Evolutionary conservation across 2,113 vertebrate species (phyloP), one percentile per base, ranked within the genome.

Genomic region (Aspiorhynchus laticeps): DNA sequence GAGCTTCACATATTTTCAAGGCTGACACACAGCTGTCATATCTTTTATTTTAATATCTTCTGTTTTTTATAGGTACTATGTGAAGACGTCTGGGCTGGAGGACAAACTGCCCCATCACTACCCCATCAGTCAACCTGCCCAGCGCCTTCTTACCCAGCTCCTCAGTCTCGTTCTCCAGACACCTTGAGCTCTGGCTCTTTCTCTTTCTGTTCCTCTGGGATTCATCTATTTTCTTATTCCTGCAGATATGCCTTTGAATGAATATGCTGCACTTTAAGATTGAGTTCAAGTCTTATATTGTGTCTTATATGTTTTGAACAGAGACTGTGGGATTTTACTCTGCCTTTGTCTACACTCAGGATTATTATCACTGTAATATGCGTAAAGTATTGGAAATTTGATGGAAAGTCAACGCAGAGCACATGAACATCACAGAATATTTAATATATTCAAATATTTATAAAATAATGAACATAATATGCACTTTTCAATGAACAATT

Each of bases 71-170:
- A 96, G 96, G 91, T 96, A 96, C 85, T 94, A 89, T 12, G 93
- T 96, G 88, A 94, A 93, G 78, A 89, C 86, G n/a, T 82, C 92
- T 4, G 81, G 87, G 46, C 84, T 92, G 5, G 90, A 93, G 77
- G 89, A 91, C 87, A 96, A 92, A 87, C 92, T 96, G 46, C 93
- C 93, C 0, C 77, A 88, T 53, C 92, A 90, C 9, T 95, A 95
- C 48, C 95, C 94, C 1, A 95, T 96, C 85, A 94, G 94, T 15
- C 91, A 86, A 8, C 88, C 91, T 0, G 93, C 92, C 1, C 87
- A 87, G 0, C 90, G 87, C 1, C 93, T 95, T 38, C 75, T 96
- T 4, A 87, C 91, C n/a, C 90, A 93, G 84, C 91, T 96, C 61
- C 90, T 90, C 65, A 84, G 79, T 67, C 83, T 95, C 24, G 85